Evolutionary conservation across 1,140 invertebrate species (phyloP).

Genomic region (Doryteuthis pealeii): DNA sequence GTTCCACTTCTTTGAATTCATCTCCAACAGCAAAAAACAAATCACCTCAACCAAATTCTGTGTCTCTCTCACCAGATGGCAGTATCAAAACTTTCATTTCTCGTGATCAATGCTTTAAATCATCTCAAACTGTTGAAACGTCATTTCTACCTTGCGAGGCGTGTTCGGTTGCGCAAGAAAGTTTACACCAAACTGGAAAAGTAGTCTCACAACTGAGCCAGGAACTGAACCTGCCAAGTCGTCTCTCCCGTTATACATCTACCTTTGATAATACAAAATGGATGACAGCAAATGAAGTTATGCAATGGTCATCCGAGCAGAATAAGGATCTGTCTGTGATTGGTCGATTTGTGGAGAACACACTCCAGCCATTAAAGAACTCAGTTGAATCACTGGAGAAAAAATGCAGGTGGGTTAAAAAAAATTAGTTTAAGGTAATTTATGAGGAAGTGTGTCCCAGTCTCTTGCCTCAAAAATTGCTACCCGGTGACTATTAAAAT

Average conservation of each 20-base stretch:
- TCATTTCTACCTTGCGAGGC: constrained; percentile 58
- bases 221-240: constrained; percentile 44
- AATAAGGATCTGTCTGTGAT: constrained; percentile 54
- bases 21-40: too few species aligned
- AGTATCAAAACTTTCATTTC: constrained; percentile 1
- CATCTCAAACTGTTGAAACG: constrained; percentile 54
- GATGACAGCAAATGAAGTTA: constrained; percentile 51
- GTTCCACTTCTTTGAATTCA: too few species aligned
- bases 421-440: too few species aligned
- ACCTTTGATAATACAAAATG: constrained; percentile 18
- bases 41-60: too few species aligned
- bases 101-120: constrained; percentile 50
- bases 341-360: constrained; percentile 39
- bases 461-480: too few species aligned
- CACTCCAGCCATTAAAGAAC: too few species aligned
- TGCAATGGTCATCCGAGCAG: constrained; percentile 51
- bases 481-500: too few species aligned
- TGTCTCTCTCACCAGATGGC: constrained; percentile 21
- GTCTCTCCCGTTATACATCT: too few species aligned
- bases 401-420: too few species aligned
- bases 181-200: constrained; percentile 45
- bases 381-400: too few species aligned
- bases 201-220: constrained; percentile 46
- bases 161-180: constrained; percentile 51
- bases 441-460: too few species aligned